Conservation (phyloP, 2,888 invertebrate species). For the Eurois occulta region DNA sequence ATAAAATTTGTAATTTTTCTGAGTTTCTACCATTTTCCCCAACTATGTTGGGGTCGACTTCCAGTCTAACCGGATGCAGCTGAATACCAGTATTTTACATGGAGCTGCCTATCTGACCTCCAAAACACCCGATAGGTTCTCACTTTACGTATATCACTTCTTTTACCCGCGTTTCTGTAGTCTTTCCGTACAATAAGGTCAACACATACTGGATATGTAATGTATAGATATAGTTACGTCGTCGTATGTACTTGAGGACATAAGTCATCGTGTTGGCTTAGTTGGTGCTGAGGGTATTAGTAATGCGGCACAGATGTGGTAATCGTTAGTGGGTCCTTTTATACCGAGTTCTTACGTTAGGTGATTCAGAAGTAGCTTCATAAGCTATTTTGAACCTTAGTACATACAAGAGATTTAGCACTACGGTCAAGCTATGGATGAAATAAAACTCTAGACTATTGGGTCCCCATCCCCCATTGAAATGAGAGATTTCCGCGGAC, state of each 20-base stretch:
- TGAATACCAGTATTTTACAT: neutral
- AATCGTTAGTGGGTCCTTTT: conserved; percentile 11
- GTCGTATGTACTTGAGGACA: conserved; percentile 44
- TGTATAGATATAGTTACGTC: too few relatives aligned
- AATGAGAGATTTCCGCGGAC: too few relatives aligned
- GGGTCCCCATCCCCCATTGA: too few relatives aligned
- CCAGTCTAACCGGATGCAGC: neutral
- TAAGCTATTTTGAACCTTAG: neutral
- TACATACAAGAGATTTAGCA: neutral
- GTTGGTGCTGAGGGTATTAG: conserved; percentile 37
- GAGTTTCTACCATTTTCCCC: neutral
- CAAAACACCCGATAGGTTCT: neutral
- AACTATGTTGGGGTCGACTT: neutral
- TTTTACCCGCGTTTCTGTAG: neutral
- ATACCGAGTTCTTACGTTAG: neutral
- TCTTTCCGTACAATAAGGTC: neutral
- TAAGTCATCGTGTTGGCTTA: conserved; percentile 56
- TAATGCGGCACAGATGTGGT: conserved; percentile 48
- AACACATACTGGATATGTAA: conserved; percentile 1
- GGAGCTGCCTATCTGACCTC: neutral
- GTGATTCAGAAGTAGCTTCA: conserved; percentile 13
- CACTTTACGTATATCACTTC: too few relatives aligned
- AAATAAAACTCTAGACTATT: too few relatives aligned
- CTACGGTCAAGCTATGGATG: neutral
- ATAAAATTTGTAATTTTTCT: neutral